These are phyloP conservation scores for Drosophila sturtevanti DNA, from an alignment of 1,140 invertebrate species.

Conservation along the genomic window DNA sequence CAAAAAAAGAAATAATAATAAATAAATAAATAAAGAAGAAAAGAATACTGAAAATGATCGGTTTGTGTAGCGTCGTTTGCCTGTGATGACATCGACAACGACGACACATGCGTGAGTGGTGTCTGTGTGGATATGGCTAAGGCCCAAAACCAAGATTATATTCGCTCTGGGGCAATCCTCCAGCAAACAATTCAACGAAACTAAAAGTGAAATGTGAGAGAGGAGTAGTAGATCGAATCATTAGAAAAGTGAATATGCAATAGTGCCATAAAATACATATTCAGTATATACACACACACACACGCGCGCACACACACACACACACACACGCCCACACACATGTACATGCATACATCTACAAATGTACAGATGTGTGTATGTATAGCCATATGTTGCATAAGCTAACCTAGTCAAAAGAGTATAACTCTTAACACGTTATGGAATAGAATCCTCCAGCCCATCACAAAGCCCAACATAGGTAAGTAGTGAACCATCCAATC, in stretches of 20 bases:
- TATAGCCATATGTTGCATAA: neutral
- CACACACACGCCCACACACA: neutral
- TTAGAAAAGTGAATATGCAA: conserved; percentile 22
- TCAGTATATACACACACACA: neutral
- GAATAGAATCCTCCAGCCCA: neutral
- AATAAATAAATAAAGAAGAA: neutral
- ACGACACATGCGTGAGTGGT: neutral
- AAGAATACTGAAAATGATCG: conserved; percentile 5
- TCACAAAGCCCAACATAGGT: conserved; percentile 24
- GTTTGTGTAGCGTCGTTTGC: neutral
- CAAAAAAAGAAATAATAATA: conserved; percentile 18
- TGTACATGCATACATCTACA: neutral
- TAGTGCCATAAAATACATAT: conserved; percentile 40
- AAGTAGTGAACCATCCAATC: conserved; percentile 21
- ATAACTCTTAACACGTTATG: conserved; percentile 6
- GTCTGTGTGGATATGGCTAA: conserved; percentile 9
- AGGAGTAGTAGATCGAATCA: neutral
- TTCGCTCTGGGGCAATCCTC: neutral
- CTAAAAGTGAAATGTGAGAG: conserved; percentile 37
- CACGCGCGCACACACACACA: no score
- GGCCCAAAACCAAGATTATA: conserved; percentile 7
- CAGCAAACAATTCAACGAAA: neutral
- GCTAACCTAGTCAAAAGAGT: conserved; percentile 54
- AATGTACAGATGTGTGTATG: neutral
- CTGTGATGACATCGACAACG: neutral